These are phyloP conservation scores for Drosophila leontia DNA, from an alignment of 1,140 invertebrate species.

Conservation along the genomic window DNA sequence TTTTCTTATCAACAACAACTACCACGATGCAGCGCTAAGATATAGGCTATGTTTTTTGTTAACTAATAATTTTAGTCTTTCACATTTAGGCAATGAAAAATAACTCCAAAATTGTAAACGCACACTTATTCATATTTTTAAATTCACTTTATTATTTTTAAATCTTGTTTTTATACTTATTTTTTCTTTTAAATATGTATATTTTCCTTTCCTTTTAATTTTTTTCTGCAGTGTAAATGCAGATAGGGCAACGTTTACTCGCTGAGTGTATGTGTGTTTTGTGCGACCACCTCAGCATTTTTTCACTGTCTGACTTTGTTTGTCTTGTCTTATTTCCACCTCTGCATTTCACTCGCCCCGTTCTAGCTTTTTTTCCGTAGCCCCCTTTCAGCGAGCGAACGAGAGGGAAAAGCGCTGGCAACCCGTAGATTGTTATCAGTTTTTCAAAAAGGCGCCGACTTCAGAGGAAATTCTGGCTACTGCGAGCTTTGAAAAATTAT, in stretches of 20 bases:
- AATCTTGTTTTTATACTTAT: no score
- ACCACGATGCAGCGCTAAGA: background rate
- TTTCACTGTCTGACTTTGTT: slow-evolving; percentile 55
- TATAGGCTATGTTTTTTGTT: background rate
- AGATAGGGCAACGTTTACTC: slow-evolving; percentile 61
- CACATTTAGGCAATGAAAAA: background rate
- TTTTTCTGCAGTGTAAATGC: slow-evolving; percentile 28
- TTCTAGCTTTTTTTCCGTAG: slow-evolving; percentile 12
- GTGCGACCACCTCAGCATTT: slow-evolving; percentile 74
- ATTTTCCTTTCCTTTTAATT: background rate
- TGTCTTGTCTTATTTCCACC: slow-evolving; percentile 52
- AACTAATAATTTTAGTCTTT: background rate
- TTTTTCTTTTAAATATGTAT: background rate
- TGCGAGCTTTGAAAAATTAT: slow-evolving; percentile 48
- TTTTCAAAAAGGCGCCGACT: slow-evolving; percentile 51
- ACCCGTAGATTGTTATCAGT: slow-evolving; percentile 72
- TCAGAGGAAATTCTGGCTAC: slow-evolving; percentile 29
- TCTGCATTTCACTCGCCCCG: slow-evolving; percentile 34
- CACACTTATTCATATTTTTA: no score
- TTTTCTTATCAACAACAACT: no score
- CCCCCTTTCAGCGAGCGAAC: background rate
- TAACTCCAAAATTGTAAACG: no score
- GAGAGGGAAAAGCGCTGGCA: slow-evolving; percentile 11
- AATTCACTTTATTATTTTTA: no score
- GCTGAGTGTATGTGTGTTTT: slow-evolving; percentile 23